Conservation (phyloP, 1,140 invertebrate genomes). For the Drosophila parabipectinata region DNA sequence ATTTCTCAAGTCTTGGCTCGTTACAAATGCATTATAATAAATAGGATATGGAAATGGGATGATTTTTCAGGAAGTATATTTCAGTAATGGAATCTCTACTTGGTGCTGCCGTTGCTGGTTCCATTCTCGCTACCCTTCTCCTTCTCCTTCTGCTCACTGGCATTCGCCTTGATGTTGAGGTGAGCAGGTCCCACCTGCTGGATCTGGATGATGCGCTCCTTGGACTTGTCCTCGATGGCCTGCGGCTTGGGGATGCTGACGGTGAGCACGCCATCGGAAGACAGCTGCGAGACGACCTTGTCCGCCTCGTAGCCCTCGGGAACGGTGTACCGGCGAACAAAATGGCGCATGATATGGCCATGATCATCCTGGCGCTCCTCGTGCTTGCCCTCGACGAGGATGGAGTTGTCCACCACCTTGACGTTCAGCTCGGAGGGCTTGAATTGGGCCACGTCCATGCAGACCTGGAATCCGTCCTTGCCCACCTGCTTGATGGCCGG, state of each 20-base stretch:
- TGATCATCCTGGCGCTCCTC: conserved; percentile 88
- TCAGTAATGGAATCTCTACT: conserved; percentile 12
- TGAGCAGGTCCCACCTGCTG: conserved; percentile 62
- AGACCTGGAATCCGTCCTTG: conserved; percentile 85
- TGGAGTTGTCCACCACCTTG: conserved; percentile 88
- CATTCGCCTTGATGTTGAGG: conserved; percentile 51
- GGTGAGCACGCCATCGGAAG: conserved; percentile 90
- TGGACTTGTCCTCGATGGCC: conserved; percentile 70
- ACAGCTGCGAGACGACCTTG: conserved; percentile 87
- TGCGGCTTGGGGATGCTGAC: conserved; percentile 86
- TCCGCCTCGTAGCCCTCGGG: conserved; percentile 88
- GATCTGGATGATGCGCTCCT: conserved; percentile 64
- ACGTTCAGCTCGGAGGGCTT: conserved; percentile 90
- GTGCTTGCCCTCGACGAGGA: conserved; percentile 89
- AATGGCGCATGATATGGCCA: conserved; percentile 87
- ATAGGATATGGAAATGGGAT: conserved; percentile 18
- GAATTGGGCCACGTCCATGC: conserved; percentile 89
- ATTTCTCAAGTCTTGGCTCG: conserved; percentile 42
- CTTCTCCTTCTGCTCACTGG: conserved; percentile 30
- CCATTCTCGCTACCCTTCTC: conserved; percentile 36
- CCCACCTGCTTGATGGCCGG: conserved; percentile 48
- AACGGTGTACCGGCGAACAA: conserved; percentile 88
- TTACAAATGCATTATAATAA: conserved; percentile 43
- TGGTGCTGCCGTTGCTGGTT: conserved; percentile 37
- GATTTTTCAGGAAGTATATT: not conserved